These are phyloP conservation scores for Periplaneta americana DNA, from an alignment of 1,140 invertebrate genomes.

Conservation along the genomic window DNA sequence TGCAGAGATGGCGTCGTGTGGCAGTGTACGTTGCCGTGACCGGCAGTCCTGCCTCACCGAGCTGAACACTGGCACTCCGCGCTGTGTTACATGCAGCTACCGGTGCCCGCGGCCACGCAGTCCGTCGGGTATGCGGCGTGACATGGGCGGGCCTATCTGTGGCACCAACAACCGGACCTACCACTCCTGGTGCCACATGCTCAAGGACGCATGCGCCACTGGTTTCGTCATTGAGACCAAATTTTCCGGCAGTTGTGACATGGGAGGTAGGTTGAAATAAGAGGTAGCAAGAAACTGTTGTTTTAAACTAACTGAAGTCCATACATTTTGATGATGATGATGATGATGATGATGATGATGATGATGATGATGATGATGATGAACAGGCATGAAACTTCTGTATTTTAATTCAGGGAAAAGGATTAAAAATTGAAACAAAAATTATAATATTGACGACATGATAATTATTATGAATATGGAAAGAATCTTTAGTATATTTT, in stretches of 20 bases:
- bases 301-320: neutral
- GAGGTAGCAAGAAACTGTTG: neutral
- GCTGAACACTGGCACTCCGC: constrained; percentile 58
- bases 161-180: constrained; percentile 80
- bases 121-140: constrained; percentile 29
- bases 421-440: too few relatives aligned
- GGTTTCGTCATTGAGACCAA: constrained; percentile 72
- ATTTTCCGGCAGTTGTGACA: constrained; percentile 58
- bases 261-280: constrained; percentile 2
- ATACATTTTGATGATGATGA: too few relatives aligned
- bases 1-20: constrained; percentile 57
- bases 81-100: constrained; percentile 69
- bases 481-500: too few relatives aligned
- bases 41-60: constrained; percentile 73
- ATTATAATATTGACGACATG: too few relatives aligned
- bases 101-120: constrained; percentile 42
- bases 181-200: constrained; percentile 81
- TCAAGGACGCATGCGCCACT: constrained; percentile 74
- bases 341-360: neutral
- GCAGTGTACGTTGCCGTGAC: constrained; percentile 62
- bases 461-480: too few relatives aligned
- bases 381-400: neutral
- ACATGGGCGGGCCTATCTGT: constrained; percentile 51
- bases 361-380: neutral
- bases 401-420: too few relatives aligned